Evolutionary conservation across 2,797 vertebrate genomes (phyloP).

Genomic region (Bucorvus abyssinicus): DNA sequence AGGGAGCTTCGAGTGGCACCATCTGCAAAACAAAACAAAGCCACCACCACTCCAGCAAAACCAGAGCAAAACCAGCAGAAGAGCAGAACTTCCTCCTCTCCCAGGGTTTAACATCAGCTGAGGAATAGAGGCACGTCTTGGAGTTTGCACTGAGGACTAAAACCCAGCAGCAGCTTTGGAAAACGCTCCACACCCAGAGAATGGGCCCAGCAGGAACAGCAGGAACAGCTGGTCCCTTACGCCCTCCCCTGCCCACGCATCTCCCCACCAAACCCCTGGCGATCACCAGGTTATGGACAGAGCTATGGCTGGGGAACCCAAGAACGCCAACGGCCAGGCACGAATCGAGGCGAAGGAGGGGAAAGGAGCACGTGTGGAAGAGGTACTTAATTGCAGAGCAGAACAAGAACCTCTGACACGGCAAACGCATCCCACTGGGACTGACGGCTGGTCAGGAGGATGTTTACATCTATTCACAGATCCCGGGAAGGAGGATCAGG

Average conservation of each 20-base stretch:
- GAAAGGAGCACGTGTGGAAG: neutral
- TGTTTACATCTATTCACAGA: neutral
- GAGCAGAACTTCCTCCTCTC: neutral
- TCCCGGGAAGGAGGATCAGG: neutral
- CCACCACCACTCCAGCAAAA: neutral
- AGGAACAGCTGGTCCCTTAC: neutral
- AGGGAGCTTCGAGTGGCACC: neutral
- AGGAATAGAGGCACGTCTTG: neutral
- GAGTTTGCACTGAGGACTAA: neutral
- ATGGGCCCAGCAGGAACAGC: neutral
- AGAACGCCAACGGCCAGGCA: neutral
- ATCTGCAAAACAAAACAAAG: neutral
- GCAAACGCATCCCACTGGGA: neutral
- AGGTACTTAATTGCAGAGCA: neutral
- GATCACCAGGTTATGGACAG: neutral
- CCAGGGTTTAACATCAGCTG: neutral
- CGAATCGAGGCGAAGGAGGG: accelerated
- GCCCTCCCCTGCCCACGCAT: neutral
- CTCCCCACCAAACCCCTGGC: neutral
- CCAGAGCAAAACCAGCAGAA: neutral
- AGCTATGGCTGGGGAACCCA: neutral
- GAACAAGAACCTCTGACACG: neutral
- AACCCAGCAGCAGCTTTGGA: neutral
- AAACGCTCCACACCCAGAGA: neutral
- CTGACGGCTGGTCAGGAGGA: neutral